Conservation (phyloP, 2,888 invertebrate species). For the Mimachlamys varia region DNA sequence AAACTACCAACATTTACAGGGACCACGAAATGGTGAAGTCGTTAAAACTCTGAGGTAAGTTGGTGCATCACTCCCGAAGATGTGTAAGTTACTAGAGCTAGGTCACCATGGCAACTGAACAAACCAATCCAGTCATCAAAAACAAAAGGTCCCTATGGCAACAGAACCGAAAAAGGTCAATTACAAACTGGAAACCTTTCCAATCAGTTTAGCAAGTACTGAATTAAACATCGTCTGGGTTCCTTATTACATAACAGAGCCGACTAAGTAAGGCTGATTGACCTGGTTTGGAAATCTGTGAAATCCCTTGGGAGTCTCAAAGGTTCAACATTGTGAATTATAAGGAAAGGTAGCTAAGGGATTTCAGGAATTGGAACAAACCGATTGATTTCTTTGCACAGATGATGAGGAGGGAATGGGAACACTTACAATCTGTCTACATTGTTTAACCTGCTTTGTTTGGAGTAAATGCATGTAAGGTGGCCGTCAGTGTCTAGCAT, state of each 20-base stretch:
- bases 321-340: not conserved
- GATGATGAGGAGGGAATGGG: not conserved
- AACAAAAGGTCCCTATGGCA: conserved; percentile 18
- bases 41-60: not conserved
- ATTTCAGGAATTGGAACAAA: not conserved
- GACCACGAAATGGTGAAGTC: not conserved
- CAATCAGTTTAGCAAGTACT: not conserved
- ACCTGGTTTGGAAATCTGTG: not conserved
- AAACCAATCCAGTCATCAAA: conserved; percentile 1
- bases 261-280: not conserved
- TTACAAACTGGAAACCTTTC: not conserved
- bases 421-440: not conserved
- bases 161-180: not conserved
- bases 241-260: not conserved
- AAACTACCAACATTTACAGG: not conserved
- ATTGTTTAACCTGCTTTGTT: not conserved
- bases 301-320: not conserved
- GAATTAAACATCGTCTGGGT: not conserved
- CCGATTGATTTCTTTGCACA: not conserved
- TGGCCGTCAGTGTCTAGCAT: not conserved
- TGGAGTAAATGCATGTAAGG: not conserved
- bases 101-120: not conserved
- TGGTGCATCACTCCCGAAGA: not conserved
- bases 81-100: not conserved
- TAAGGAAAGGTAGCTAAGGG: not conserved